Evolutionary conservation across 2,888 invertebrate genomes (phyloP).

Genomic region (Phortica okadai): DNA sequence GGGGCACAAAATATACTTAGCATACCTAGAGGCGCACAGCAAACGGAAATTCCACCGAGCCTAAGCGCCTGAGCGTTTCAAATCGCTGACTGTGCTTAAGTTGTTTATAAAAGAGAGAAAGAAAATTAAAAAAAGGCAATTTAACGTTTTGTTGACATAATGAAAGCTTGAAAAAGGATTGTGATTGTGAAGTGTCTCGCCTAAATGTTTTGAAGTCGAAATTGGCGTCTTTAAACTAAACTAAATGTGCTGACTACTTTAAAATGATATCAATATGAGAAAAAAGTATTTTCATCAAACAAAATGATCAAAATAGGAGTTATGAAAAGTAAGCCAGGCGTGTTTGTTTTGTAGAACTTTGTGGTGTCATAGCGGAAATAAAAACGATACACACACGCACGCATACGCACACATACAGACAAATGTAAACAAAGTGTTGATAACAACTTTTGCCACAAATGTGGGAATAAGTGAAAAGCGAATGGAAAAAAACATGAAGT

Average conservation of each 20-base stretch:
- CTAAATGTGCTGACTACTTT: too few relatives aligned
- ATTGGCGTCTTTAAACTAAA: too few relatives aligned
- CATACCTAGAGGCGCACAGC: background rate
- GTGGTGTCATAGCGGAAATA: constrained; percentile 61
- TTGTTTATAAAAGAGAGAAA: background rate
- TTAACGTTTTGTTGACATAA: background rate
- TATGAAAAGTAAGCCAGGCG: background rate
- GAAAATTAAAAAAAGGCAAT: background rate
- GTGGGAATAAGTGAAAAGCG: constrained; percentile 16
- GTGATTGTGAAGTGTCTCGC: too few relatives aligned
- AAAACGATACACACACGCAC: constrained; percentile 48
- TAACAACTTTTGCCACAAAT: constrained; percentile 30
- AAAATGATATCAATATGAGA: too few relatives aligned
- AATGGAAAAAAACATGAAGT: constrained; percentile 18
- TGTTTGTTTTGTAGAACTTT: constrained; percentile 35
- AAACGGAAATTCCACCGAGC: constrained; percentile 50
- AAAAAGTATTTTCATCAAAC: too few relatives aligned
- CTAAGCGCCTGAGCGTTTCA: constrained; percentile 55
- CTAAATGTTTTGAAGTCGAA: too few relatives aligned
- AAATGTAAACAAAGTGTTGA: constrained; percentile 28
- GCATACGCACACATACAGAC: background rate
- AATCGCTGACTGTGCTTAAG: constrained; percentile 55
- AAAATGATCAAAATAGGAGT: too few relatives aligned
- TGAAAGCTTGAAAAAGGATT: background rate
- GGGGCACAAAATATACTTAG: background rate